These are phyloP conservation scores for Lepidochrysops patricia DNA, from an alignment of 2,888 invertebrate genomes.

Conservation along the genomic window DNA sequence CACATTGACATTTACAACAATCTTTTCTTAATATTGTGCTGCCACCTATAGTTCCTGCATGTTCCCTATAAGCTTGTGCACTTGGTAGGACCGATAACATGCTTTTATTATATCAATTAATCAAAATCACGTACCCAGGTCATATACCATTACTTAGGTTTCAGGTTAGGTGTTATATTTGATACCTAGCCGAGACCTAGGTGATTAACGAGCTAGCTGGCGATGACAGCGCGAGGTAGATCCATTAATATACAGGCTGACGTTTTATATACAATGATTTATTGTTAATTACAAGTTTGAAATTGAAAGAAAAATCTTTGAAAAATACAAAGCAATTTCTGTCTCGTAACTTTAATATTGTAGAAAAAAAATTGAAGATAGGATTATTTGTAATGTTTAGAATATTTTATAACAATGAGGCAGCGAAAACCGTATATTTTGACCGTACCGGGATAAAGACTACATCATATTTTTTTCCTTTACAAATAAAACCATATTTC, in stretches of 20 bases:
- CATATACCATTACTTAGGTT: conserved; percentile 27
- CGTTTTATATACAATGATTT: conserved; percentile 22
- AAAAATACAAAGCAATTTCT: neutral
- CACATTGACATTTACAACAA: no score
- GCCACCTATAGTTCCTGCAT: no score
- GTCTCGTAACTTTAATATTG: neutral
- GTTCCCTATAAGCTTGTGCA: no score
- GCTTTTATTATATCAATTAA: conserved; percentile 21
- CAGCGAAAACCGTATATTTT: no score
- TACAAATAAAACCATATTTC: no score
- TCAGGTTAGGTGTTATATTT: conserved; percentile 44
- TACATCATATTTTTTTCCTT: no score
- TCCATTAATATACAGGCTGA: conserved; percentile 44
- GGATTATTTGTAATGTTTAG: no score
- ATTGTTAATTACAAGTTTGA: conserved; percentile 2
- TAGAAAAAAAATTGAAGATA: neutral
- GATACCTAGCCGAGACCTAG: conserved; percentile 42
- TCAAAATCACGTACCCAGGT: conserved; percentile 22
- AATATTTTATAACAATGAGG: no score
- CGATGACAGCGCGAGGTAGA: conserved; percentile 57
- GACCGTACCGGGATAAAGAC: no score
- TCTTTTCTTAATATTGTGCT: no score
- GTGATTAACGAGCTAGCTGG: conserved; percentile 62
- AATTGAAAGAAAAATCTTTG: neutral
- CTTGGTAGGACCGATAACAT: neutral